Conservation (phyloP, 2,797 vertebrate genomes). For the Odontamblyopus lacepedii region DNA sequence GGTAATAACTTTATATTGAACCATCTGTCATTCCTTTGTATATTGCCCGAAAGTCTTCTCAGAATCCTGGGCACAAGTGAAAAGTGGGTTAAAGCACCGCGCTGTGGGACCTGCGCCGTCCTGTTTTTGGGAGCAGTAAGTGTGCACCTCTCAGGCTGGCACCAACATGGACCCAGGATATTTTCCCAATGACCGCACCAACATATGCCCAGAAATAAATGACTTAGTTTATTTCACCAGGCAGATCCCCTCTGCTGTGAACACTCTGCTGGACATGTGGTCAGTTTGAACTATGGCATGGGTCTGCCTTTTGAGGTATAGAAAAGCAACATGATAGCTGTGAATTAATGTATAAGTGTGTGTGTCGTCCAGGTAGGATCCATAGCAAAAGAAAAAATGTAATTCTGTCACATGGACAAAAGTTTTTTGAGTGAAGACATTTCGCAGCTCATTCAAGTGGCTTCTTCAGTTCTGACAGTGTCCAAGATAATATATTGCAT, state of each 20-base stretch:
- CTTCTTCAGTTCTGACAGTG: too few species aligned
- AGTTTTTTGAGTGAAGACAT: too few species aligned
- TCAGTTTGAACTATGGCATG: conserved; percentile 9
- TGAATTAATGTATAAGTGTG: too few species aligned
- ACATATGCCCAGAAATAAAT: conserved; percentile 65
- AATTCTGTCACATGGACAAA: too few species aligned
- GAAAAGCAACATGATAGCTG: neutral
- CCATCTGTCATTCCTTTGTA: neutral
- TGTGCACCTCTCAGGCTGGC: conserved; percentile 57
- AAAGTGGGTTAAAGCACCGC: conserved; percentile 35
- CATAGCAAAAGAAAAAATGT: too few species aligned
- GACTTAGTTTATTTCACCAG: conserved; percentile 67
- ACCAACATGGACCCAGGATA: conserved; percentile 48
- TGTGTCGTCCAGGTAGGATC: too few species aligned
- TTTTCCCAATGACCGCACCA: conserved; percentile 68
- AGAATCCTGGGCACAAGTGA: conserved; percentile 21
- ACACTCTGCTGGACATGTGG: conserved; percentile 41
- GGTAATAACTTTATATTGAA: neutral
- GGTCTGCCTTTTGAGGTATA: conserved; percentile 35
- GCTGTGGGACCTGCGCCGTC: conserved; percentile 44
- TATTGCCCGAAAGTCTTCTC: neutral
- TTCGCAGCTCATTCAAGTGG: too few species aligned
- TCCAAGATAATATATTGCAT: too few species aligned
- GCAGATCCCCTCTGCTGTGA: conserved; percentile 62
- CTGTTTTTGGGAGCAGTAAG: conserved; percentile 55